A percentile compares a stretch with the other conserved stretches of the same genome.
Evolutionary conservation across 2,113 vertebrate genomes (phyloP).

Genomic region (Pelvicachromis taeniatus): DNA sequence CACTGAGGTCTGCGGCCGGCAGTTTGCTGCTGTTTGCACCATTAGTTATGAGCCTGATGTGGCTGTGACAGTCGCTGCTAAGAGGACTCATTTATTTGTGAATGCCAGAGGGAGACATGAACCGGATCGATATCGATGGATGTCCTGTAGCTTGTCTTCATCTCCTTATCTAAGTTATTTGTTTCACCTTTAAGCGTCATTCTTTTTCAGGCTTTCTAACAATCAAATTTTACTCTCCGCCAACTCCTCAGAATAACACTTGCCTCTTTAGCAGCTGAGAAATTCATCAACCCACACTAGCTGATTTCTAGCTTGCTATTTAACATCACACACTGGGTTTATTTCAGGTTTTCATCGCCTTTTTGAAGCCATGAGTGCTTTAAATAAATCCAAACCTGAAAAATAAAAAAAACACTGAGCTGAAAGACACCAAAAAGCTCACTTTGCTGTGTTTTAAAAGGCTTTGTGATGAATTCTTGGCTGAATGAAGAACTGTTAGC

Average conservation of each 20-base stretch:
- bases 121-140: fast-evolving
- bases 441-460: neutral
- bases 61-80: neutral
- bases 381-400: neutral
- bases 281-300: no score
- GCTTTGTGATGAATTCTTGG: no score
- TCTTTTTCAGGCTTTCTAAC: neutral
- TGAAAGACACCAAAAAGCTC: neutral
- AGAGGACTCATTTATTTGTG: neutral
- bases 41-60: neutral
- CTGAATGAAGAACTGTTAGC: neutral
- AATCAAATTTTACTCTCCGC: neutral
- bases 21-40: neutral
- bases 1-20: neutral
- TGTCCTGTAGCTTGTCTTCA: neutral
- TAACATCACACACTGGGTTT: neutral
- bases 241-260: neutral
- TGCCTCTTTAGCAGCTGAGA: neutral
- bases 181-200: neutral
- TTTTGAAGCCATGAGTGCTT: neutral
- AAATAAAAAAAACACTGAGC: neutral
- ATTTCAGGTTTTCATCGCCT: neutral
- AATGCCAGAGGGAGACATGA: neutral
- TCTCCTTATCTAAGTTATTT: neutral
- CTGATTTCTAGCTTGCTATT: neutral